Base-by-base conservation (phyloP, 2,113 vertebrate species). In the Pangasianodon hypophthalmus region DNA sequence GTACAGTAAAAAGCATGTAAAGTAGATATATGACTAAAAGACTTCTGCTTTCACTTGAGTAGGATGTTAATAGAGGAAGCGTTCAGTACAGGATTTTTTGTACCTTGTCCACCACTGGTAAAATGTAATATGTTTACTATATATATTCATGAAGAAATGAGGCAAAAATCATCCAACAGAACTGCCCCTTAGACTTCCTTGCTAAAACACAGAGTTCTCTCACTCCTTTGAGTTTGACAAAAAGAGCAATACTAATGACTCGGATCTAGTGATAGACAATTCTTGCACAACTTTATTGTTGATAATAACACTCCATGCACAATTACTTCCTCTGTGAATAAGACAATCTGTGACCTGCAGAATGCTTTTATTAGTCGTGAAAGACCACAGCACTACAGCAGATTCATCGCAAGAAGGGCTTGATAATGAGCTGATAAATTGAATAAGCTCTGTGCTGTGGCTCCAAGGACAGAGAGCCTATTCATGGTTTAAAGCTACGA, bases 401-500 rank as follows among this genome's bases (percentile, higher is more conserved):
- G 64, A 73, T 54, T 75, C n/a, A 73, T 29, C 21, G 2, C 58
- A 46, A 85, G 37, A 13, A 85, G 44, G 26, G 37, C 67, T 54
- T 13, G 32, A 73, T 86, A 54, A 86, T 52, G 19, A 37, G 46
- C 29, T 86, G 48, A 86, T 86, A 86, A 54, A 41, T 37, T 86
- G 6, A 73, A 86, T 46, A 50, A 37, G 6, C 84, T 60, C 11
- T 24, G 21, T 24, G 56, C 54, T 5, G 24, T 80, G 77, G 24
- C 83, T 64, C 48, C 56, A 16, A 64, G 83, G 60, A 64, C 83
- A 32, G 13, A 29, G 24, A n/a, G 58, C 41, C 37, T 64, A 29
- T 84, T 84, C 41, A 64, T 29, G 37, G 19, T 84, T 64, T 64
- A 64, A 44, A 85, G 26, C 4, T 64, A 29, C 3, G 24, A 41